phyloP scores from a whole-genome alignment of 92 coral and sea anemone genomes.

The Palythoa caribaeorum region DNA sequence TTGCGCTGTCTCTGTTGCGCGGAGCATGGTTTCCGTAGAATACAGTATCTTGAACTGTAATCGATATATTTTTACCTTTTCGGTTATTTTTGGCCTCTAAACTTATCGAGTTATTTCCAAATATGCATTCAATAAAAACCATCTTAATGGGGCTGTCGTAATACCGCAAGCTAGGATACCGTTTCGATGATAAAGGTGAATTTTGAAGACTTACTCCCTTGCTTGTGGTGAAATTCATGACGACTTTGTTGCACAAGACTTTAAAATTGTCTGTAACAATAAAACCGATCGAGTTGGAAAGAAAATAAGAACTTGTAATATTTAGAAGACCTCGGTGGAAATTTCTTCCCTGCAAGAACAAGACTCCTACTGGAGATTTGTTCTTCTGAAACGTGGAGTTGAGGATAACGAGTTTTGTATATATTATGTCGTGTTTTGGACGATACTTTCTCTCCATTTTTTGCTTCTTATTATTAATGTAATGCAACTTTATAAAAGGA shows the following conservation, averaged over 20 bases:
- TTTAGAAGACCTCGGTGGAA: background rate
- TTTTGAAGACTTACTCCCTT: background rate
- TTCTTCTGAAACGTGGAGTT: constrained; percentile 4
- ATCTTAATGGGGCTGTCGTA: background rate
- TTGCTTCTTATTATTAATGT: background rate
- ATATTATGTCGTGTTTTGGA: background rate
- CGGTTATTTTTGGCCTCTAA: background rate
- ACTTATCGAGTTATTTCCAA: constrained; percentile 5
- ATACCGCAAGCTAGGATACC: background rate
- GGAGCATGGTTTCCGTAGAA: background rate
- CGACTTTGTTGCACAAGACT: background rate
- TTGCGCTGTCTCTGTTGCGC: background rate
- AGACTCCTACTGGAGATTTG: background rate
- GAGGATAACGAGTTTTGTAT: background rate
- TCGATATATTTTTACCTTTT: background rate
- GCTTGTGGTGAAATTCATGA: constrained; percentile 4
- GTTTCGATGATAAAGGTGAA: background rate
- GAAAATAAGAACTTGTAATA: constrained; percentile 5
- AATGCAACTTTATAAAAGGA: background rate
- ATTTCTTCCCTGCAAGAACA: background rate
- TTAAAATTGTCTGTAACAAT: background rate
- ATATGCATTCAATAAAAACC: background rate
- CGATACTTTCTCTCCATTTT: background rate
- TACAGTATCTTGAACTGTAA: background rate
- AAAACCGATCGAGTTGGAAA: background rate